A percentile compares a stretch with the other conserved stretches of the same genome.
Conservation (phyloP, 1,140 invertebrate species). For the Leptopilina clavipes region DNA sequence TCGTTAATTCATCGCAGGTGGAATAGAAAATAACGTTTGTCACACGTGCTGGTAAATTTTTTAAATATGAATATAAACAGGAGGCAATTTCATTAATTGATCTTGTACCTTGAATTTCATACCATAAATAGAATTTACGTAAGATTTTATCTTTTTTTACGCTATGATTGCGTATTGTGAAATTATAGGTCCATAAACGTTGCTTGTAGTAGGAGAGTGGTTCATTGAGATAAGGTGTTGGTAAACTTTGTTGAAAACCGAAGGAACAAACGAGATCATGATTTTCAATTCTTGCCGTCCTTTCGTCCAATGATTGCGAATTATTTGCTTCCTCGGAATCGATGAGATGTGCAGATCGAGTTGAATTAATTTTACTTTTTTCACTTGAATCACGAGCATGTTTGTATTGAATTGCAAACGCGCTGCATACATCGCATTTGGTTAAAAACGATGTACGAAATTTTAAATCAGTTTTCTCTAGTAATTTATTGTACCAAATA, state of each 20-base stretch:
- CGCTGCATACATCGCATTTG: neutral
- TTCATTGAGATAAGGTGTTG: constrained; percentile 58
- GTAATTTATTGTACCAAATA: neutral
- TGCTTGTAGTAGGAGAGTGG: constrained; percentile 63
- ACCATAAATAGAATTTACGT: constrained; percentile 59
- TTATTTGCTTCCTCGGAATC: neutral
- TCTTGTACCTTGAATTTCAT: constrained; percentile 59
- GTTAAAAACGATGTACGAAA: neutral
- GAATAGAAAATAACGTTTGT: constrained; percentile 58
- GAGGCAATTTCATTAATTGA: constrained; percentile 61
- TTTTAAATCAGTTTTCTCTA: neutral
- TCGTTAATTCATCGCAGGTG: constrained; percentile 60
- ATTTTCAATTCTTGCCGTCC: neutral
- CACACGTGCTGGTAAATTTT: constrained; percentile 39
- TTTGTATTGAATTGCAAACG: neutral
- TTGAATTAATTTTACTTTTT: neutral
- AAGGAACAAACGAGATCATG: constrained; percentile 47
- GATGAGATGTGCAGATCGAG: neutral
- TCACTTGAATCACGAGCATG: neutral
- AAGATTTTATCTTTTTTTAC: constrained; percentile 41
- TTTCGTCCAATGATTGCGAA: neutral
- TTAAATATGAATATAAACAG: constrained; percentile 55
- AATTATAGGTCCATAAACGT: constrained; percentile 67
- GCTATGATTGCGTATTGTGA: constrained; percentile 62
- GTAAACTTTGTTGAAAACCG: constrained; percentile 65